Evolutionary conservation across 2,113 vertebrate genomes (phyloP), one percentile per base, ranked within the genome.

Genomic region (Condylura cristata): DNA sequence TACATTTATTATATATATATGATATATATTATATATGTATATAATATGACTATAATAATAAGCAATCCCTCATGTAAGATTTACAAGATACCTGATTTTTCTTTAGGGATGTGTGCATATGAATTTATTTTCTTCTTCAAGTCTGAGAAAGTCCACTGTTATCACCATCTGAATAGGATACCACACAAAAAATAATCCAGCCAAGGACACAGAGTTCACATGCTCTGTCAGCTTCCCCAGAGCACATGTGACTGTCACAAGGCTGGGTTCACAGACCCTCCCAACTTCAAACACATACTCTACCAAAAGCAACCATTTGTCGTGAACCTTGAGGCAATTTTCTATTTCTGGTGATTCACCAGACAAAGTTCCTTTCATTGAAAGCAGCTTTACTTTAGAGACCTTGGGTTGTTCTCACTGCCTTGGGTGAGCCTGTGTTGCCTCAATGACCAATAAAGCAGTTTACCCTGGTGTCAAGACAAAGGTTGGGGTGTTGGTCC

Each of bases 171-270:
- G 14, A 53, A n/a, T 20, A 72, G 8, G 2, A 18, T 66, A 41
- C 2, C 18, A 11, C 10, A 48, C 22, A 37, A 84, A 22, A 90
- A 37, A 41, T 75, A 78, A 56, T 1, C 5, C 10, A 8, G 20
- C 8, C 51, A 70, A 41, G 10, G 13, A 34, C 32, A 48, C 4
- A 41, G 11, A 74, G 14, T 12, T 94, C n/a, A 20, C 2, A 0
- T 8, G 37, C 8, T 48, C 28, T 20, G 26, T 70, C 46, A 85
- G 1, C n/a, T 83, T 86, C 75, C 8, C 32, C 63, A 51, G 30
- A 24, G 11, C 20, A 3, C 3, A 30, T 9, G 3, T 26, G 26
- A 13, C 3, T 48, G 2, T 7, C 20, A 44, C 8, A 3, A 44
- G 56, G 0, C 8, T n/a, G 10, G 1, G 34, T 61, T 14, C 46